Base-by-base conservation (phyloP, 2,113 vertebrate genomes). In the Axis porcinus region DNA sequence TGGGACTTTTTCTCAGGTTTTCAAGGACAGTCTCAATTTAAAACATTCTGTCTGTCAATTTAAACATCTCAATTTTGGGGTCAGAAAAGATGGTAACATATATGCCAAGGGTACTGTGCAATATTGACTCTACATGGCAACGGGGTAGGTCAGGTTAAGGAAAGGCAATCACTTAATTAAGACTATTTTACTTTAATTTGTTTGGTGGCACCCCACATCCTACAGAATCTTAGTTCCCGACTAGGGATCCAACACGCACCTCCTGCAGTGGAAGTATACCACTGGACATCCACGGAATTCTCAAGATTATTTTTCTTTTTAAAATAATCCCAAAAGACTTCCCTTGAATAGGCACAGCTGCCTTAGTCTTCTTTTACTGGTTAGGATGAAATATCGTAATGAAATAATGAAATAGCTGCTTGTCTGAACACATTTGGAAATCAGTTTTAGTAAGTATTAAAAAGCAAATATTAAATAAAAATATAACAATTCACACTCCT, bases 401-500 rank as follows among this genome's bases (percentile, higher is more conserved):
- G 21, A 88, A 90, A 85, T 14, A 28, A 91, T 43, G 0, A 91
- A 67, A 81, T 36, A 54, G 16, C 14, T 95, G 81, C 43, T 93
- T 81, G 81, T 30, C 36, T 67, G 12, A 60, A 91, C 54, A 60
- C 19, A 2, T 67, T 87, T 87, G 50, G n/a, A 97, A 96, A 85
- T 30, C 33, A 95, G 27, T 93, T 87, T 89, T 67, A 87, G 40
- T 54, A 93, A 87, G 36, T 47, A 82, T 30, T 62, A 15, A 82
- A 82, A 93, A 55, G 52, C 25, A 95, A 92, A 86, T 70, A 89
- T 9, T 89, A 79, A 89, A 89, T 47, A 55, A 95, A 94, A 97
- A 67, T 60, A 2, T 62, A 85, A 62, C 13, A 96, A 54, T 64
- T 55, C 30, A 93, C 7, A 84, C 3, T 36, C n/a, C 27, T 89